A percentile compares a stretch with the other conserved stretches of the same genome.
phyloP scores from a whole-genome alignment of 1,140 invertebrate species.

The Ips nitidus region DNA sequence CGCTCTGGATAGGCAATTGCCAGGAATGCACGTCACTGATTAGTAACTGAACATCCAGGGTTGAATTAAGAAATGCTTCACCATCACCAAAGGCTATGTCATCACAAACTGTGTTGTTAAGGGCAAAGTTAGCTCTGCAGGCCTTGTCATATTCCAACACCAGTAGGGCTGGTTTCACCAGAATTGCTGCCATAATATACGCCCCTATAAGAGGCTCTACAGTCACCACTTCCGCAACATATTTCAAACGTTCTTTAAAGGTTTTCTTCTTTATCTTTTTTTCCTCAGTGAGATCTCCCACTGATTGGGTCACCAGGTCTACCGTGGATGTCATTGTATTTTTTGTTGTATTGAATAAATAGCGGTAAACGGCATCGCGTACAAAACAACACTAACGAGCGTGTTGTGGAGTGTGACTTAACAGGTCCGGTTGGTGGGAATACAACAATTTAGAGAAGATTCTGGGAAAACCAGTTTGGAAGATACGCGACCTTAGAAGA shows the following conservation, averaged over 20 bases:
- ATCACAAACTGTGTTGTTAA: conserved; percentile 47
- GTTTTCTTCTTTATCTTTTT: conserved; percentile 39
- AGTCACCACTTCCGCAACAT: conserved; percentile 46
- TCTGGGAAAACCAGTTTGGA: conserved; percentile 33
- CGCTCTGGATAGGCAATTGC: conserved; percentile 48
- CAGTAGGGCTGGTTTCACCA: conserved; percentile 42
- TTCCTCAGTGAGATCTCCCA: conserved; percentile 34
- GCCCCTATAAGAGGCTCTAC: conserved; percentile 48
- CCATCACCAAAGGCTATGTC: conserved; percentile 55
- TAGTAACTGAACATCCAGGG: conserved; percentile 44
- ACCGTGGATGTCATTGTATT: conserved; percentile 43
- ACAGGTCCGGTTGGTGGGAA: background rate
- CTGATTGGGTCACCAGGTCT: conserved; percentile 46
- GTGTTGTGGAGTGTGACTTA: background rate
- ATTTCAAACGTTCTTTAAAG: conserved; percentile 37
- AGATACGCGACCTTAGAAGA: conserved; percentile 27
- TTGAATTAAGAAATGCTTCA: conserved; percentile 39
- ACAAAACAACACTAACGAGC: too few relatives aligned
- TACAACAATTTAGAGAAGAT: conserved; percentile 21
- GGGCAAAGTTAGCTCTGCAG: conserved; percentile 42
- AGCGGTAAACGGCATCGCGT: background rate
- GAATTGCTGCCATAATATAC: conserved; percentile 42
- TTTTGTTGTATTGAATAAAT: conserved; percentile 10
- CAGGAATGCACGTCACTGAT: conserved; percentile 50
- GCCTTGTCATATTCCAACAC: conserved; percentile 48